Conservation (phyloP, 37 sponge, comb jelly and placozoan genomes). For the Beroe ovata region DNA sequence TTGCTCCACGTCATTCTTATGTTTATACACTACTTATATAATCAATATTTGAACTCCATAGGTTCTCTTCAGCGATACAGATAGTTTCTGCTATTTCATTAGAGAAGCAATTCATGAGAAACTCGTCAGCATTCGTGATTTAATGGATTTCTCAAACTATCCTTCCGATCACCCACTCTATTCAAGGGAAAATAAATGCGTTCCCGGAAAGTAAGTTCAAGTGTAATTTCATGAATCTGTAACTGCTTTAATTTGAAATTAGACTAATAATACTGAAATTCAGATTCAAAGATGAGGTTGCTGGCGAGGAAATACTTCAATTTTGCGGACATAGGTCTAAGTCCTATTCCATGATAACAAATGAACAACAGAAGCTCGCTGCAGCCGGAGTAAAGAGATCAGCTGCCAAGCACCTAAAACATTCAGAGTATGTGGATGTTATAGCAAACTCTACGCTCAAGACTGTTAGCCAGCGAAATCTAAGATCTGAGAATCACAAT, state of each 20-base stretch:
- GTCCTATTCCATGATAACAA: neutral
- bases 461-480: neutral
- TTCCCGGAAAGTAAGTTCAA: neutral
- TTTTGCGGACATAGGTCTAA: neutral
- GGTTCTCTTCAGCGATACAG: neutral
- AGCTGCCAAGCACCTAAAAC: neutral
- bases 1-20: no score
- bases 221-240: neutral
- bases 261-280: no score
- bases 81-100: neutral
- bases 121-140: neutral
- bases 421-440: neutral
- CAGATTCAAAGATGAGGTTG: constrained; percentile 4
- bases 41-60: no score
- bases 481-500: neutral
- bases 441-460: neutral
- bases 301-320: neutral
- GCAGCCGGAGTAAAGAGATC: neutral
- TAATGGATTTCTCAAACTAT: constrained; percentile 10
- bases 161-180: neutral
- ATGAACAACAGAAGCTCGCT: neutral
- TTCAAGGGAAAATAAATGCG: neutral
- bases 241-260: neutral
- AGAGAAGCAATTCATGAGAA: neutral
- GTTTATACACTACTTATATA: no score